Base-by-base conservation (phyloP, 2,797 vertebrate species). In the Myotis myotis region DNA sequence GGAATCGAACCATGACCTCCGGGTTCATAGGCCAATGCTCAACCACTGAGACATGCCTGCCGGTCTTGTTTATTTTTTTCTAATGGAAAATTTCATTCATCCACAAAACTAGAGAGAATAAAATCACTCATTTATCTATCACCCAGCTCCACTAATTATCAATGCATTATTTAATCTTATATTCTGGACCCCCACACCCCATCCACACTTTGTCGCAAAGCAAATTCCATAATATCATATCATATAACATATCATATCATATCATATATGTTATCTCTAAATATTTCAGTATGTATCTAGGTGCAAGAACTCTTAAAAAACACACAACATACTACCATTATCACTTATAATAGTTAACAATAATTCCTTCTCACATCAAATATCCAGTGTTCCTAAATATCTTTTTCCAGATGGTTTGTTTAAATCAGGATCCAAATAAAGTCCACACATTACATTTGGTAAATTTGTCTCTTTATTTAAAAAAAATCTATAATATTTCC, bases 371-470 rank as follows among this genome's bases (percentile, higher is more conserved):
- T 96, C 44, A 78, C 6, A 82, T 87, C 33, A 96, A 90, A 62
- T 47, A 88, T 68, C 72, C 49, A 84, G 49, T 87, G 20, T 87
- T 95, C 41, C 62, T 91, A 85, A 79, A 74, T 93, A 87, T 57
- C 15, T 95, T 94, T 87, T 83, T 47, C 47, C 36, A 83, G 38
- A 55, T 96, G 76, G 38, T 95, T 85, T 97, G 33, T 87, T 91
- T 70, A 95, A 95, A 55, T 89, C 78, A 95, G 82, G 44, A 92
- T 93, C 64, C 51, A 96, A 94, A 91, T 92, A 76, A 96, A 96
- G 68, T 60, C 86, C 79, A 93, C 25, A 89, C 19, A 88, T 93
- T 68, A 41, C 81, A 51, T 90, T 88, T 93, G 60, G 30, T 53
- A 96, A 93, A 79, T 91, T 96, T 66, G 13, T 95, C 70, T 93